These are phyloP conservation scores for Donacobius atricapilla DNA, from an alignment of 2,113 vertebrate species.

Conservation along the genomic window DNA sequence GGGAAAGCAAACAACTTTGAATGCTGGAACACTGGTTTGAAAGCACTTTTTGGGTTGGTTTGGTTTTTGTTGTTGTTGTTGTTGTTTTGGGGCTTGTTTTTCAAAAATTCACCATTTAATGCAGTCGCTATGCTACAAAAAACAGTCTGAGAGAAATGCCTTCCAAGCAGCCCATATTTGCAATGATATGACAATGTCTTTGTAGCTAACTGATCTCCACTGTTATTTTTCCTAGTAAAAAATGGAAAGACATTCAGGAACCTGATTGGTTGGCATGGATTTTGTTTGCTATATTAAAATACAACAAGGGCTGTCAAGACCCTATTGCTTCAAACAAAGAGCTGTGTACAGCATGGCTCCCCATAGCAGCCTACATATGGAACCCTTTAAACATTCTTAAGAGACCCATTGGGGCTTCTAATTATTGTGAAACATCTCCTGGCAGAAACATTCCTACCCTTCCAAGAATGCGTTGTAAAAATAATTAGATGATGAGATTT, in stretches of 20 bases:
- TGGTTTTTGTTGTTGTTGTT: background rate
- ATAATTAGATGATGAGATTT: constrained; percentile 84
- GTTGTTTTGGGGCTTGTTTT: background rate
- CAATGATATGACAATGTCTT: background rate
- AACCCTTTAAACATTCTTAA: constrained; percentile 81
- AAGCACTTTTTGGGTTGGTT: background rate
- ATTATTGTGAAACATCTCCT: constrained; percentile 82
- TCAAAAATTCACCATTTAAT: background rate
- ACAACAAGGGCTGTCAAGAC: constrained; percentile 74
- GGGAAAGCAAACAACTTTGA: background rate
- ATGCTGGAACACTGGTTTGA: background rate
- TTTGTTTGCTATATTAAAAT: constrained; percentile 76
- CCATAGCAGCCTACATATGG: constrained; percentile 75
- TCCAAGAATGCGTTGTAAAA: constrained; percentile 79
- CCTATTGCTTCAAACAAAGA: constrained; percentile 73
- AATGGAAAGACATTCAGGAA: constrained; percentile 38
- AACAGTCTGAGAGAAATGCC: background rate
- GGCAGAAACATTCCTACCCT: constrained; percentile 76
- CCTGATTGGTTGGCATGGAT: constrained; percentile 70
- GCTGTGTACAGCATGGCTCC: constrained; percentile 64
- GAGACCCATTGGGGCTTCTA: constrained; percentile 79
- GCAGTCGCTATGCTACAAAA: background rate
- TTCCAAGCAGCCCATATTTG: background rate
- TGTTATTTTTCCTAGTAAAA: constrained; percentile 47
- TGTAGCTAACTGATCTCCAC: background rate